A percentile compares a stretch with the other conserved stretches of the same genome.
Conservation (phyloP, 1,140 invertebrate genomes). For the Halyomorpha halys region DNA sequence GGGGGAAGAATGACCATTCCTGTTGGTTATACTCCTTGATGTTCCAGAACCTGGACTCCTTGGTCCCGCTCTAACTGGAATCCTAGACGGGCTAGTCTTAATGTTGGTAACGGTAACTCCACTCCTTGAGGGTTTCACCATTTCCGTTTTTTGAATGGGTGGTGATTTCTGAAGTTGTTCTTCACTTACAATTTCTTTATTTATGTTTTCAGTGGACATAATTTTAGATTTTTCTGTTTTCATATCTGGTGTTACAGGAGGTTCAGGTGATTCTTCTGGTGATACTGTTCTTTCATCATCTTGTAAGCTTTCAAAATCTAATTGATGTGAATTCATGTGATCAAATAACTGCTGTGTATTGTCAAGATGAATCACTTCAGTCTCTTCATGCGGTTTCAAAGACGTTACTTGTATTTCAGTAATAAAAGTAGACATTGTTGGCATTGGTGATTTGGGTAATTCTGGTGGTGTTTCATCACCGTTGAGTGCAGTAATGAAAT, state of each 20-base stretch:
- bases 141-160: not conserved
- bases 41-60: slow-evolving; percentile 23
- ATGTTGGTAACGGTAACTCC: slow-evolving; percentile 24
- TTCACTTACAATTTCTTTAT: slow-evolving; percentile 1
- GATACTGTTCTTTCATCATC: not conserved
- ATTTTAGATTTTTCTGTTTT: slow-evolving; percentile 13
- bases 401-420: slow-evolving; percentile 30
- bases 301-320: not conserved
- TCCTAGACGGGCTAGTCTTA: slow-evolving; percentile 22
- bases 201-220: not conserved
- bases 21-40: slow-evolving; percentile 9
- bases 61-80: slow-evolving; percentile 23
- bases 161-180: slow-evolving; percentile 15
- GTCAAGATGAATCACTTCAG: slow-evolving; percentile 20
- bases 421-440: slow-evolving; percentile 29
- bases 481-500: slow-evolving; percentile 27
- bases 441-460: slow-evolving; percentile 38
- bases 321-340: slow-evolving; percentile 19
- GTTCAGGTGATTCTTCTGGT: slow-evolving; percentile 13
- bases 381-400: not conserved
- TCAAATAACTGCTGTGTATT: slow-evolving; percentile 11
- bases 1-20: slow-evolving; percentile 25
- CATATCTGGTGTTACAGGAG: not conserved
- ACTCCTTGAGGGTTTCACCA: slow-evolving; percentile 12
- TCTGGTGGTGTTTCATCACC: slow-evolving; percentile 35